Evolutionary conservation across 2,113 vertebrate genomes (phyloP), one percentile per base, ranked within the genome.

Genomic region (Rana temporaria): DNA sequence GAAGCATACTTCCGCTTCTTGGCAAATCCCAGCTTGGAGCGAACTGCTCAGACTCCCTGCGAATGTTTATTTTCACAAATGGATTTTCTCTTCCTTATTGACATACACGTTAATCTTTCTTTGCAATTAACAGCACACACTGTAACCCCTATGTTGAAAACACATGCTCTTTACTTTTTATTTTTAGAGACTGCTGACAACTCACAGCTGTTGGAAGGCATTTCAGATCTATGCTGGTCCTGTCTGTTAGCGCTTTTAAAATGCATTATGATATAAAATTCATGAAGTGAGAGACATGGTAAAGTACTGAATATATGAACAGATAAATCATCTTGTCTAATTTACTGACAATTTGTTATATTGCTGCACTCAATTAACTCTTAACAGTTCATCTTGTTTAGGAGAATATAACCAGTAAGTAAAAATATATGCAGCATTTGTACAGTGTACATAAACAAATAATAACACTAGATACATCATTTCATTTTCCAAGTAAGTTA

Each of bases 221-320:
- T 26, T 30, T 38, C 3, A 80, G 16, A 30, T 69, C 19, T 52
- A 20, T 62, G 34, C 32, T 19, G 24, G 16, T 24, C n/a, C 26
- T 76, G 18, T 57, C 66, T 68, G 52, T 79, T 20, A 56, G 64
- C 77, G 42, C 64, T 79, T 18, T 55, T 68, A 56, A 26, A 69
- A n/a, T 79, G 78, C 78, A 80, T 80, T 80, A 80, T 57, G 34
- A 80, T 80, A 26, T 70, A 80, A 70, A 70, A 80, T 80, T 70
- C 57, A 80, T 80, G 67, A 80, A 53, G 67, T 8, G 18, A 34
- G 20, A 62, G 19, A 48, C 53, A 62, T 62, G 42, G 66, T 42
- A 14, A 70, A 62, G 66, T 38, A 34, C 77, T 67, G 19, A 53
- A 20, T 55, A 66, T 26, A n/a, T 69, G 78, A 60, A 60, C 17